These are phyloP conservation scores for Gryllus longicercus DNA, from an alignment of 2,888 invertebrate genomes.

Conservation along the genomic window DNA sequence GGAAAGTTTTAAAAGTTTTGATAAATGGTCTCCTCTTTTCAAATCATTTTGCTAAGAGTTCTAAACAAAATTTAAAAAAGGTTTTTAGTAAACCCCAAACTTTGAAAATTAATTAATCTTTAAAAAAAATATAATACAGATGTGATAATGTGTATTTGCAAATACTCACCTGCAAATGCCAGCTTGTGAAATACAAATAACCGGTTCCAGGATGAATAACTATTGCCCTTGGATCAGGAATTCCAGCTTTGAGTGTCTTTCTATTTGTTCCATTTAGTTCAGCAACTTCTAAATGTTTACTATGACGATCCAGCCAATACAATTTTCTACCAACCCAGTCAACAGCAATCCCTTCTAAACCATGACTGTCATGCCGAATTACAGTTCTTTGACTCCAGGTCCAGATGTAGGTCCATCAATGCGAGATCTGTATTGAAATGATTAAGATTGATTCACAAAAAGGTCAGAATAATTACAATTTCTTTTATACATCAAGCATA, in stretches of 20 bases:
- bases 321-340: conserved; percentile 96
- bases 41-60: no score
- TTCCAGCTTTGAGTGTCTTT: conserved; percentile 81
- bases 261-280: conserved; percentile 89
- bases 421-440: not conserved
- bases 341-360: conserved; percentile 93
- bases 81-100: not conserved
- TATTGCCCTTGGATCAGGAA: conserved; percentile 91
- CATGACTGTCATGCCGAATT: conserved; percentile 89
- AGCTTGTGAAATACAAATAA: conserved; percentile 91
- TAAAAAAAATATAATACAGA: not conserved
- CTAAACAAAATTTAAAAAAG: no score
- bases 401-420: not conserved
- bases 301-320: conserved; percentile 95
- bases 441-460: no score
- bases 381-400: conserved; percentile 61
- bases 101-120: not conserved
- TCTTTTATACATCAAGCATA: no score
- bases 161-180: conserved; percentile 67
- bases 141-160: not conserved
- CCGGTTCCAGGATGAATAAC: conserved; percentile 93
- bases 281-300: conserved; percentile 91
- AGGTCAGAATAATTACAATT: no score
- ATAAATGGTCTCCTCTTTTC: not conserved
- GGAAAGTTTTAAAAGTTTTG: not conserved